Percentiles rank a stretch among this genome's conserved stretches.
These are phyloP conservation scores for Pteria penguin DNA, from an alignment of 2,888 invertebrate genomes.

Conservation along the genomic window DNA sequence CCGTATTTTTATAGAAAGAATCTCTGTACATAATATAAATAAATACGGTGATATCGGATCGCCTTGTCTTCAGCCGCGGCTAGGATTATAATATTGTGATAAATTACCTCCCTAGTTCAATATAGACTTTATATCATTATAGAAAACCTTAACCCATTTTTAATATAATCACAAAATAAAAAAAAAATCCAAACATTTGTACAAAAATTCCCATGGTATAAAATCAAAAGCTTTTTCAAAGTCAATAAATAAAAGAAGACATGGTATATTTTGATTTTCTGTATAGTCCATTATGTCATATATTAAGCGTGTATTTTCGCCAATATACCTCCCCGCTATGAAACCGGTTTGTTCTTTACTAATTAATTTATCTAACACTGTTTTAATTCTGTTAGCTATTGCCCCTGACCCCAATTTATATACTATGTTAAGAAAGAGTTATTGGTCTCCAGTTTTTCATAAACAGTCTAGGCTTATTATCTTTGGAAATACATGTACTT, in stretches of 20 bases:
- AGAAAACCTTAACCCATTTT: background rate
- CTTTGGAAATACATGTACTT: background rate
- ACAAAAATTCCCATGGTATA: background rate
- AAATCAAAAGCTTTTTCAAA: background rate
- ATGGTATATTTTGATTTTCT: background rate
- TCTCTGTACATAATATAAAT: background rate
- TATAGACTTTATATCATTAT: background rate
- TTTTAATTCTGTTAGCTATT: background rate
- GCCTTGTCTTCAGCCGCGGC: background rate
- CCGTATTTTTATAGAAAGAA: too few relatives aligned
- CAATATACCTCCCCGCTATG: background rate
- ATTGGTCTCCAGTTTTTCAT: background rate
- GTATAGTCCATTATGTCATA: background rate
- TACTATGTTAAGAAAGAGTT: background rate
- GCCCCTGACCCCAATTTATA: background rate
- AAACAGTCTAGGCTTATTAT: background rate
- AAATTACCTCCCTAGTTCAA: background rate
- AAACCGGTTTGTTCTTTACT: background rate
- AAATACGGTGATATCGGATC: background rate
- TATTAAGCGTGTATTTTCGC: background rate
- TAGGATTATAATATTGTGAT: background rate
- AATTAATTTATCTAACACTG: background rate
- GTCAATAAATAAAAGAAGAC: background rate
- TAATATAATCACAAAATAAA: background rate
- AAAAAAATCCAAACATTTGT: background rate